Conservation (phyloP, 2,797 vertebrate species). For the Bovichtus diacanthus region DNA sequence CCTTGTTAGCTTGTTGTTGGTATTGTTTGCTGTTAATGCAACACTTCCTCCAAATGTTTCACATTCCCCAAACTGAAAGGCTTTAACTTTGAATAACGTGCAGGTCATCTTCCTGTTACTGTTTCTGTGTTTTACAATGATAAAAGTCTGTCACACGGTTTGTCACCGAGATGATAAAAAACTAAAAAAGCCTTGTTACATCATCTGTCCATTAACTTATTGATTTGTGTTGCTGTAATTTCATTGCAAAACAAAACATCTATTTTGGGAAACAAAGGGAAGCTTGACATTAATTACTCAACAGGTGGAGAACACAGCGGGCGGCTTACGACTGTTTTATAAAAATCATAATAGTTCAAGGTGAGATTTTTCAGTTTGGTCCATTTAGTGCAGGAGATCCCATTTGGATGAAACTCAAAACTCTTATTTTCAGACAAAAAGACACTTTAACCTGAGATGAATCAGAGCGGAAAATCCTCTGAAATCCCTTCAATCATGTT, state of each 20-base stretch:
- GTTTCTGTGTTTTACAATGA: too few species aligned
- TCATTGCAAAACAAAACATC: slow-evolving; percentile 28
- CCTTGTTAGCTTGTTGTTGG: background rate
- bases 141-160: background rate
- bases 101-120: too few species aligned
- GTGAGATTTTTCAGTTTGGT: slow-evolving; percentile 26
- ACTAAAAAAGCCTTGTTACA: slow-evolving; percentile 22
- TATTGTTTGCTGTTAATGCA: background rate
- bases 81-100: background rate
- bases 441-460: slow-evolving; percentile 48
- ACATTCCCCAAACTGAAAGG: background rate
- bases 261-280: slow-evolving; percentile 15
- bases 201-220: slow-evolving; percentile 61
- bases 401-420: slow-evolving; percentile 44
- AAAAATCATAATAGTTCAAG: slow-evolving; percentile 5
- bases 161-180: background rate
- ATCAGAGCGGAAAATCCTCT: slow-evolving; percentile 63
- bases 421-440: slow-evolving; percentile 39
- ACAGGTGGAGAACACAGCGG: slow-evolving; percentile 31
- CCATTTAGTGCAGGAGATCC: slow-evolving; percentile 7
- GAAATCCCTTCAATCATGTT: slow-evolving; percentile 70
- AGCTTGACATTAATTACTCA: slow-evolving; percentile 38
- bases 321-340: background rate
- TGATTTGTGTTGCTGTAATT: slow-evolving; percentile 37
- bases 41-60: background rate